Percentiles rank a stretch among this genome's conserved stretches.
Conservation (phyloP, 2,888 invertebrate species). For the Mycogona germanica region DNA sequence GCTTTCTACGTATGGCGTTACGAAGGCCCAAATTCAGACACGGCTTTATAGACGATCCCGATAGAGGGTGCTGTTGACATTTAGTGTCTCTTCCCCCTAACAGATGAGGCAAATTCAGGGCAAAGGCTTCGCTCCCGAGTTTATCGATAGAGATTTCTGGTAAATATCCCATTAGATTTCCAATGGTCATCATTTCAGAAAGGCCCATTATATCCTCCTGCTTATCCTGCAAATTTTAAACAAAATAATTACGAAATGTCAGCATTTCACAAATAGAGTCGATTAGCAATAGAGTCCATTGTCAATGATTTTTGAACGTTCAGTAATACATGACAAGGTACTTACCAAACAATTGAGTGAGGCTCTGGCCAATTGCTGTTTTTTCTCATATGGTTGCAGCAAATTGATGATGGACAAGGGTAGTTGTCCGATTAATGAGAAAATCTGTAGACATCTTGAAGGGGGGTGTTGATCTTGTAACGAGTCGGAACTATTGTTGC, state of each 20-base stretch:
- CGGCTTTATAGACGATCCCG: background rate
- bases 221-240: constrained; percentile 7
- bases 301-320: no score
- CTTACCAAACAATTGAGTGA: constrained; percentile 7
- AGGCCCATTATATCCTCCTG: constrained; percentile 5
- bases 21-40: constrained; percentile 5
- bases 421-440: constrained; percentile 7
- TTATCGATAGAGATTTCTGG: constrained; percentile 12
- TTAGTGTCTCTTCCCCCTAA: background rate
- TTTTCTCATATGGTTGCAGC: constrained; percentile 7
- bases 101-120: constrained; percentile 2
- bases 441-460: constrained; percentile 7
- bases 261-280: background rate
- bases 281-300: no score
- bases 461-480: constrained; percentile 9
- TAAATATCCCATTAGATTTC: constrained; percentile 11
- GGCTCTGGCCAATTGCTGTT: constrained; percentile 7
- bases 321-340: no score
- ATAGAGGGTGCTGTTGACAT: background rate
- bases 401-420: constrained; percentile 4
- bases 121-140: background rate
- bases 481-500: background rate
- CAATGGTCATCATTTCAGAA: constrained; percentile 8
- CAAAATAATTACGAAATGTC: background rate
- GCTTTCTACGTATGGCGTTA: constrained; percentile 3